Evolutionary conservation across 2,113 vertebrate species (phyloP).

Genomic region (Thryonomys swinderianus): DNA sequence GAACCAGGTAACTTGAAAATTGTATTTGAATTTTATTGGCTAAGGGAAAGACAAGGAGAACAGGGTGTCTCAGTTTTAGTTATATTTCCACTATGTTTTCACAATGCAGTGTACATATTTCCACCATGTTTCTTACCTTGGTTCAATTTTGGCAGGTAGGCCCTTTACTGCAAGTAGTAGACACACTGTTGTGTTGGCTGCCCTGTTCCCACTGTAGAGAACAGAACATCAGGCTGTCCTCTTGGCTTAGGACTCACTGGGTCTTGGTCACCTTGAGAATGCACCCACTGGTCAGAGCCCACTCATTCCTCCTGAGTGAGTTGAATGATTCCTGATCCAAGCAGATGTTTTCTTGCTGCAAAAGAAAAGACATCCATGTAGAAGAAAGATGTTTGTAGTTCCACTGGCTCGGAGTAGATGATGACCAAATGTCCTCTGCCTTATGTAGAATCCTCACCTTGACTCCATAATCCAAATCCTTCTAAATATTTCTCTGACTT

Average conservation of each 20-base stretch:
- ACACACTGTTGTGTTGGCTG: not conserved
- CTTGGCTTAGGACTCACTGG: not conserved
- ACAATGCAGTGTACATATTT: not conserved
- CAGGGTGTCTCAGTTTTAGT: not conserved
- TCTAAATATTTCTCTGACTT: not conserved
- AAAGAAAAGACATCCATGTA: not conserved
- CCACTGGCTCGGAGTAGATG: not conserved
- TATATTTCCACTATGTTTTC: slow-evolving; percentile 2
- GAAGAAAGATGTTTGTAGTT: not conserved
- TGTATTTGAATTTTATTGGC: not conserved
- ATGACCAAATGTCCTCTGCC: not conserved
- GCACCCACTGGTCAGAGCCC: not conserved
- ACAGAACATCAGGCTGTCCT: not conserved
- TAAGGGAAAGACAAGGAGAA: not conserved
- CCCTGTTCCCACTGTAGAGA: not conserved
- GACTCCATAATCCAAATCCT: not conserved
- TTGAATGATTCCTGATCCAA: not conserved
- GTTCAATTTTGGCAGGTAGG: not conserved
- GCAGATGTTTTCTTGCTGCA: not conserved
- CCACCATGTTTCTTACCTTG: not conserved
- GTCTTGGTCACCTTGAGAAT: not conserved
- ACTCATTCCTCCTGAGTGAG: not conserved
- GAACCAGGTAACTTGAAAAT: not conserved
- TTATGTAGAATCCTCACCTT: slow-evolving; percentile 12
- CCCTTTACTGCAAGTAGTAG: not conserved